Evolutionary conservation across 2,888 invertebrate species (phyloP), one percentile per base, ranked within the genome.

Genomic region (Idaea biselata): DNA sequence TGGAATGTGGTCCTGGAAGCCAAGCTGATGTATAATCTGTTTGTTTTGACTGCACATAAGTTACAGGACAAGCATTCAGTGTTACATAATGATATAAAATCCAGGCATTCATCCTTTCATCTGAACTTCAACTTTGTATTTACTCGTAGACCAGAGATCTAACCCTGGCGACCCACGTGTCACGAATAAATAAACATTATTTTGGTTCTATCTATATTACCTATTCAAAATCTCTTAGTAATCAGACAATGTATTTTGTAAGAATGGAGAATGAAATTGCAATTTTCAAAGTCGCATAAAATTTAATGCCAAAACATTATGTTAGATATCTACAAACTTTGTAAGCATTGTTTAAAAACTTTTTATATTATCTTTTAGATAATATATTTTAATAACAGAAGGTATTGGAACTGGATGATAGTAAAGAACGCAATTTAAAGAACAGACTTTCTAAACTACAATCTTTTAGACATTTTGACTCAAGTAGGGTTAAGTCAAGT

Each of bases 201-300:
- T 44, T 14, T 14, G 14, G 44, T 44, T 44, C 44, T 44, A 44
- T n/a, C n/a, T n/a, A n/a, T n/a, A n/a, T 44, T 25, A 25, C 11
- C 44, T 44, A 44, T 44, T 44, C 44, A 44, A 44, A 44, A 25
- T 44, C 7, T 11, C 44, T 44, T 11, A 44, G 44, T 44, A 44
- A 14, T 11, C 14, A 44, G 14, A 8, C 8, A 44, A 14, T 44
- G 14, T 44, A 44, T 44, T 44, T 44, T 44, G 44, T 44, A 8
- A 44, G 0, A 44, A 44, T 11, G 44, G 44, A 44, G 44, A 44
- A 44, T 44, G 44, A 44, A 44, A 44, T 44, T 44, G 44, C 14
- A 44, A 44, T 44, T 44, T 44, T 44, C 44, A 44, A 44, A 44
- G 44, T 44, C 44, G 44, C 44, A 44, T 44, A 44, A 44, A 44